phyloP scores from a whole-genome alignment of 2,797 vertebrate species.

The Petrocephalus schoutedeni region DNA sequence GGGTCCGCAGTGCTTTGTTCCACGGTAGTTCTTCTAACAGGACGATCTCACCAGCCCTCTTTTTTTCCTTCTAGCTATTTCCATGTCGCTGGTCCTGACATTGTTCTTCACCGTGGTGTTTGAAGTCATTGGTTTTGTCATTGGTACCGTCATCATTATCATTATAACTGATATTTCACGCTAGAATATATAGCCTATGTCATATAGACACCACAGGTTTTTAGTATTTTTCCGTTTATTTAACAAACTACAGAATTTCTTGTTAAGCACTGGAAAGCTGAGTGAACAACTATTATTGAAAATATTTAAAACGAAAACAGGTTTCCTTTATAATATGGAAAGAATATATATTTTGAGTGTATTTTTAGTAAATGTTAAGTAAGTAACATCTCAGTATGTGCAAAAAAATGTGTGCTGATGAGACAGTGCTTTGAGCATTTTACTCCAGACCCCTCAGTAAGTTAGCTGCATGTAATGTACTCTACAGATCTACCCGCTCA shows the following conservation, averaged over 20 bases:
- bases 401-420: not conserved
- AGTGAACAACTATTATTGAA: too few species aligned
- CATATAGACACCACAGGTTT: not conserved
- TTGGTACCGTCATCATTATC: slow-evolving; percentile 41
- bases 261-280: too few species aligned
- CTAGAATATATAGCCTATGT: not conserved
- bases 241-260: too few species aligned
- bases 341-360: too few species aligned
- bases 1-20: not conserved
- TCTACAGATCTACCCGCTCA: slow-evolving; percentile 50
- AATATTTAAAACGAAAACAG: too few species aligned
- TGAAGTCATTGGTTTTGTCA: slow-evolving; percentile 43
- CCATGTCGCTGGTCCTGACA: slow-evolving; percentile 32
- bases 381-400: too few species aligned
- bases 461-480: not conserved
- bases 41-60: not conserved
- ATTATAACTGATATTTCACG: not conserved
- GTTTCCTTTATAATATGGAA: too few species aligned
- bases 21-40: not conserved
- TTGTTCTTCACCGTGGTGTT: slow-evolving; percentile 45
- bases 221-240: too few species aligned
- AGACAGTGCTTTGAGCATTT: not conserved
- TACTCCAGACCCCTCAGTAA: not conserved
- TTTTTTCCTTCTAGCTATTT: slow-evolving; percentile 41
- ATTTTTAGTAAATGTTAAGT: too few species aligned